Conservation (phyloP, 2,113 vertebrate species). For the Coptodon bakossiorum region DNA sequence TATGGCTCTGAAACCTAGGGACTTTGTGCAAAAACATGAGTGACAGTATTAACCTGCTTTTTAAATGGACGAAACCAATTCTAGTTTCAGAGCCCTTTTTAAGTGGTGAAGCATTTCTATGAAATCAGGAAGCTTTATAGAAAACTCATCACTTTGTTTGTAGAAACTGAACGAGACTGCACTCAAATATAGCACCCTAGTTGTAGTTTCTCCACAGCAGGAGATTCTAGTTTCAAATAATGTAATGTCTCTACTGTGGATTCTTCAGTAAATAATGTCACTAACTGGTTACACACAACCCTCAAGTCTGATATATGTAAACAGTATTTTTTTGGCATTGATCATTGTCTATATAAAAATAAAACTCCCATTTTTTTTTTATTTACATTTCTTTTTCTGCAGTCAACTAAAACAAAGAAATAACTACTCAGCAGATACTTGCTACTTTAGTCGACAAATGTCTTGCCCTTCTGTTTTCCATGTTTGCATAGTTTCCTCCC, state of each 20-base stretch:
- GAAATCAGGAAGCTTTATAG: background rate
- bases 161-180: background rate
- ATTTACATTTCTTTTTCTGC: background rate
- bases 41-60: background rate
- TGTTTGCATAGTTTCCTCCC: background rate
- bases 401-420: background rate
- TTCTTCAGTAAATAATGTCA: background rate
- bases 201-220: background rate
- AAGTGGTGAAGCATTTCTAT: background rate
- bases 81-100: background rate
- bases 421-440: background rate
- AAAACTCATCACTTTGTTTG: background rate
- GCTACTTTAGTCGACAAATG: background rate
- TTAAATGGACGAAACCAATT: background rate
- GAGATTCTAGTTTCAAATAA: background rate
- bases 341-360: background rate
- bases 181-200: background rate
- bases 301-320: background rate
- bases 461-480: background rate
- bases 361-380: background rate
- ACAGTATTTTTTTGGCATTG: background rate
- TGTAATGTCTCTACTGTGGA: background rate
- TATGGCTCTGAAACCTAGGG: background rate
- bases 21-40: background rate
- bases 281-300: background rate